Base-by-base conservation (phyloP, 2,113 vertebrate genomes). In the Thalassoma bifasciatum region DNA sequence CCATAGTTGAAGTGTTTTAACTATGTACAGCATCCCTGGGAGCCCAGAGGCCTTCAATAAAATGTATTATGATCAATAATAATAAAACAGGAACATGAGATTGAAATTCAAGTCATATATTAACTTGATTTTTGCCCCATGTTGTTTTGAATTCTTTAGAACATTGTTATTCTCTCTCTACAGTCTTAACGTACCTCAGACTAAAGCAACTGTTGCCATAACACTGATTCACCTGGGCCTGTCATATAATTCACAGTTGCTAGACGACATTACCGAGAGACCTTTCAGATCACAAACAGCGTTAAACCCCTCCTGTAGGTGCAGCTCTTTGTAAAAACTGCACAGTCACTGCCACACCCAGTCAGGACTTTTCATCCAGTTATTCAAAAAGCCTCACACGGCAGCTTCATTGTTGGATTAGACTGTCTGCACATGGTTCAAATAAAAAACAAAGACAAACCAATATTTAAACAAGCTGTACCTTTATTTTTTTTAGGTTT, bases 401-500 rank as follows among this genome's bases (percentile, higher is more conserved):
- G 6, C 30, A 30, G 30, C 6, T 6, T 30, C 30, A n/a, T 6
- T 49, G 5, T 54, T 17, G 12, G 30, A 30, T 30, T 38, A 21
- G 2, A 2, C 4, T 2, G 19, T 54, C 23, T 36, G 4, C 2
- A 8, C 24, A 38, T 4, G 1, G 0, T 0, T 9, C 4, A 72
- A 0, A 51, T 11, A 19, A 8, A 11, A 68, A 56, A 49, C n/a
- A n/a, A 1, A 37, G 49, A 63, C 22, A 56, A 8, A 42, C 0
- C 19, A 24, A 14, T 2, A 60, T 10, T 40, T 37, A 42, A 59
- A 74, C 42, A 82, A 73, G 21, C 42, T 30, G 44, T 61, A 51
- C 4, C 11, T 89, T 89, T 86, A 89, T 89, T 89, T n/a, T n/a
- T n/a, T n/a, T 3, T 60, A 73, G 70, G 16, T 26, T 5, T 57